Conservation (phyloP, 2,797 vertebrate genomes). For the Chiroxiphia lanceolata region DNA sequence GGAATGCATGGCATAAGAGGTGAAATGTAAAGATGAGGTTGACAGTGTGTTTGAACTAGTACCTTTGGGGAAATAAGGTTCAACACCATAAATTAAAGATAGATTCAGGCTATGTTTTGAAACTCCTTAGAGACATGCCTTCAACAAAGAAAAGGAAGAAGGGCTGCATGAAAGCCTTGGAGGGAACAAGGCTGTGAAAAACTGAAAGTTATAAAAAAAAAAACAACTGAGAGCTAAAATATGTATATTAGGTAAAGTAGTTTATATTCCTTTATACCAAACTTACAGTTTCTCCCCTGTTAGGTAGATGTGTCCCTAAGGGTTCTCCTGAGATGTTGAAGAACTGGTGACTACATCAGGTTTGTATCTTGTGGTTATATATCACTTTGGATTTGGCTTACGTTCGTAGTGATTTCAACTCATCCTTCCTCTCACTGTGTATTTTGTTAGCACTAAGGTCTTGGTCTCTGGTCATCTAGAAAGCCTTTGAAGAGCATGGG, state of each 20-base stretch:
- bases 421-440: background rate
- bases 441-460: background rate
- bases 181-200: background rate
- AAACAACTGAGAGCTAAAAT: background rate
- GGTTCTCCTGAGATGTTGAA: background rate
- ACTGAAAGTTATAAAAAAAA: background rate
- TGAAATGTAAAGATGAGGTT: conserved; percentile 35
- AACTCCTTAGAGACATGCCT: background rate
- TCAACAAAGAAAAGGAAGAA: background rate
- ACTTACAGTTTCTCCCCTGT: background rate
- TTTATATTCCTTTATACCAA: background rate
- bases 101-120: background rate
- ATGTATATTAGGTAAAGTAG: background rate
- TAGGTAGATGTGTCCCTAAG: background rate
- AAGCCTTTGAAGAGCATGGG: background rate
- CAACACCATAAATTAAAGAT: conserved; percentile 36
- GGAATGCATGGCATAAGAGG: background rate
- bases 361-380: background rate
- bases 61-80: conserved; percentile 29
- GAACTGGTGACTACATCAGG: background rate
- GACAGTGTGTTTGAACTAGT: background rate
- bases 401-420: background rate
- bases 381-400: background rate
- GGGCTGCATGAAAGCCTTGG: background rate
- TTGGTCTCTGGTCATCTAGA: background rate